Conservation (phyloP, 1,140 invertebrate species). For the Nasonia longicornis region DNA sequence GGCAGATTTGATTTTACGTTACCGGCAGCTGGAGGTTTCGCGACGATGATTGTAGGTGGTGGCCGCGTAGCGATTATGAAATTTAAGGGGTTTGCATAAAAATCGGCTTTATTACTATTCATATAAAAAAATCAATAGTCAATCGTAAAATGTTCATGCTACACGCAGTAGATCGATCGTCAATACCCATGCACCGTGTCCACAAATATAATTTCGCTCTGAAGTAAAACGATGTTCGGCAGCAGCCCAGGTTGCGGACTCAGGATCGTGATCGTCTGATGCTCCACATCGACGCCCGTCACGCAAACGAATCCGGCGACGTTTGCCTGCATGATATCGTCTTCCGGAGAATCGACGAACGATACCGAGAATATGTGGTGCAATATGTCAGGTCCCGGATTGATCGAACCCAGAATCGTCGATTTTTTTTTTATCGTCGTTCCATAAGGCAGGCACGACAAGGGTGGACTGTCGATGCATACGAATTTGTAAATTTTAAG, state of each 20-base stretch:
- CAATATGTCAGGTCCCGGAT: slow-evolving; percentile 79
- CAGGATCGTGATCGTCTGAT: slow-evolving; percentile 87
- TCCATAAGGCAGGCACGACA: slow-evolving; percentile 94
- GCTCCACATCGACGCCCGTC: slow-evolving; percentile 89
- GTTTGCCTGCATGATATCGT: slow-evolving; percentile 89
- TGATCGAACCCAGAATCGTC: slow-evolving; percentile 89
- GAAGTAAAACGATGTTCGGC: slow-evolving; percentile 83
- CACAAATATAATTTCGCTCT: slow-evolving; percentile 87
- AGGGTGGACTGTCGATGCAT: slow-evolving; percentile 85
- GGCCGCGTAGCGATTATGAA: too few relatives aligned
- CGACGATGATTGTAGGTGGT: too few relatives aligned
- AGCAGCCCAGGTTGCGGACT: slow-evolving; percentile 93
- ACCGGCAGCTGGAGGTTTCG: too few relatives aligned
- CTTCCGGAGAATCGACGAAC: slow-evolving; percentile 80
- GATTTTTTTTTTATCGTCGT: slow-evolving; percentile 94
- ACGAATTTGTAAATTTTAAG: slow-evolving; percentile 95
- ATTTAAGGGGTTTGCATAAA: too few relatives aligned
- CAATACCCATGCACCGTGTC: background rate
- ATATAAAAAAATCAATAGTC: too few relatives aligned
- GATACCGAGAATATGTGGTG: slow-evolving; percentile 92
- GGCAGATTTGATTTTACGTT: too few relatives aligned
- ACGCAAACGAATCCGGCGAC: slow-evolving; percentile 94
- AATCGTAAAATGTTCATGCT: too few relatives aligned
- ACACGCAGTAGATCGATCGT: too few relatives aligned
- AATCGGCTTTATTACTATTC: too few relatives aligned